Evolutionary conservation across 1,140 invertebrate species (phyloP).

Genomic region (Colletes latitarsis): DNA sequence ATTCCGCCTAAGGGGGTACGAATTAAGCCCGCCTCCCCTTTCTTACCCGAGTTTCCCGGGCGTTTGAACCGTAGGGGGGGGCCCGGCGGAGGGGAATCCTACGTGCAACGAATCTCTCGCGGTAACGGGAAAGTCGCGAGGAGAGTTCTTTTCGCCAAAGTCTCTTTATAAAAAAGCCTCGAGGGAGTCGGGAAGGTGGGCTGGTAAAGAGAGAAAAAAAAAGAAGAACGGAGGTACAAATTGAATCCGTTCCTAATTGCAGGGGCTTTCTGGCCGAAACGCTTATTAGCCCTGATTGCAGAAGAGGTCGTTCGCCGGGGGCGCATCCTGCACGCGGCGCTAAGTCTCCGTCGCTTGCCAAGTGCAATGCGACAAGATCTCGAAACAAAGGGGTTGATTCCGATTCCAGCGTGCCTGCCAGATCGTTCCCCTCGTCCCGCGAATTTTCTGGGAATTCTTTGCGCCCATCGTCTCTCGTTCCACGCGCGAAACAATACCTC

Average conservation of each 20-base stretch:
- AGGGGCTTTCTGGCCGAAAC: slow-evolving; percentile 31
- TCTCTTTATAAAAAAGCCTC: background rate
- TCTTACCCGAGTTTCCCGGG: too few relatives aligned
- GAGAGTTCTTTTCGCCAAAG: background rate
- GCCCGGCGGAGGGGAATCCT: too few relatives aligned
- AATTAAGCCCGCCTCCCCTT: too few relatives aligned
- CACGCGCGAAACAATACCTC: background rate
- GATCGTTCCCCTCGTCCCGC: background rate
- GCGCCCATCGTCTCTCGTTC: background rate
- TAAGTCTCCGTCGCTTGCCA: slow-evolving; percentile 36
- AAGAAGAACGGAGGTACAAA: slow-evolving; percentile 10
- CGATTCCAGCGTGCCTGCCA: slow-evolving; percentile 14
- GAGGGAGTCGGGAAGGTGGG: too few relatives aligned
- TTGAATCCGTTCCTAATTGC: slow-evolving; percentile 53
- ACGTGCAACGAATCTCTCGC: too few relatives aligned
- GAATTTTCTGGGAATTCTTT: background rate
- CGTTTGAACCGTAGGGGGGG: too few relatives aligned
- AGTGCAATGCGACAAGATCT: slow-evolving; percentile 28
- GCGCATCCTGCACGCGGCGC: slow-evolving; percentile 33
- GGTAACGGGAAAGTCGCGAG: too few relatives aligned
- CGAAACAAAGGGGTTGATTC: slow-evolving; percentile 46
- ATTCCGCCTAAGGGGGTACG: too few relatives aligned
- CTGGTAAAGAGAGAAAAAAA: too few relatives aligned
- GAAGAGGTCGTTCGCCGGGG: slow-evolving; percentile 24
- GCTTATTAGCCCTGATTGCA: slow-evolving; percentile 48